phyloP scores from a whole-genome alignment of 2,888 invertebrate genomes.

The Synergus itoensis region DNA sequence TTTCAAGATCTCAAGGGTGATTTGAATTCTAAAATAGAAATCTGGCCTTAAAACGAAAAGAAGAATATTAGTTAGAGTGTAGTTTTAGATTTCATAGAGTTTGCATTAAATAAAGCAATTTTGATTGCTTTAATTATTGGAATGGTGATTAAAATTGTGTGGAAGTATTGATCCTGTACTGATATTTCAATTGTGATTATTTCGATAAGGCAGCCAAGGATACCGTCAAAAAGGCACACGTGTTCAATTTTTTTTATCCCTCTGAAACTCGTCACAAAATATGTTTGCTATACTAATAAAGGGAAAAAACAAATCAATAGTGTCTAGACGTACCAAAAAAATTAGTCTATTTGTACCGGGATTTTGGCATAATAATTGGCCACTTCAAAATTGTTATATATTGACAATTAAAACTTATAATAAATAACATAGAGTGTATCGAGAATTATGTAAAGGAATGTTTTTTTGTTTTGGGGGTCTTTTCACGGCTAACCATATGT shows the following conservation, averaged over 20 bases:
- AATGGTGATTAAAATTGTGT: neutral
- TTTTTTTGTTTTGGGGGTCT: too few species aligned
- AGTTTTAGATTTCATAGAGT: too few species aligned
- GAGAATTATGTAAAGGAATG: too few species aligned
- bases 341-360: too few species aligned
- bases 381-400: too few species aligned
- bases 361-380: too few species aligned
- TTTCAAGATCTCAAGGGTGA: neutral
- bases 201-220: neutral
- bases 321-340: too few species aligned
- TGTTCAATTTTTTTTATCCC: neutral
- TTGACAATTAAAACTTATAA: too few species aligned
- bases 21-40: neutral
- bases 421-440: too few species aligned
- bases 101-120: too few species aligned
- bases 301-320: too few species aligned
- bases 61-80: neutral
- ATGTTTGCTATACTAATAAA: too few species aligned
- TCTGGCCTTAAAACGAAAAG: neutral
- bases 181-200: neutral
- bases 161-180: neutral
- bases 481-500: neutral
- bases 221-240: neutral
- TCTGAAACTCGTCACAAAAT: neutral
- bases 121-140: neutral